Conservation (phyloP, 1,140 invertebrate genomes). For the Caenorhabditis elegans region WBcel235 BX284603.4:9207001-9207500, state of each 20-base stretch:
- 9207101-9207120: no score
- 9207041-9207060: no score
- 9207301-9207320: no score
- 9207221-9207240: no score
- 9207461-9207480: neutral
- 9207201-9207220: no score
- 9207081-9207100: no score
- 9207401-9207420: neutral
- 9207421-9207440: neutral
- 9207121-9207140: neutral
- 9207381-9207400: neutral
- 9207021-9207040: no score
- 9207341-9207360: neutral
- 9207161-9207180: neutral
- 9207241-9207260: neutral
- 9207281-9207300: no score
- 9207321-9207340: neutral
- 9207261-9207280: neutral
- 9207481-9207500: neutral
- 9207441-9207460: neutral
- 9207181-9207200: no score
- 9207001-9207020: neutral
- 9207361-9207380: neutral
- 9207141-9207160: neutral
- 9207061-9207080: no score